Conservation (phyloP, 2,797 vertebrate species). For the Decapterus maruadsi region DNA sequence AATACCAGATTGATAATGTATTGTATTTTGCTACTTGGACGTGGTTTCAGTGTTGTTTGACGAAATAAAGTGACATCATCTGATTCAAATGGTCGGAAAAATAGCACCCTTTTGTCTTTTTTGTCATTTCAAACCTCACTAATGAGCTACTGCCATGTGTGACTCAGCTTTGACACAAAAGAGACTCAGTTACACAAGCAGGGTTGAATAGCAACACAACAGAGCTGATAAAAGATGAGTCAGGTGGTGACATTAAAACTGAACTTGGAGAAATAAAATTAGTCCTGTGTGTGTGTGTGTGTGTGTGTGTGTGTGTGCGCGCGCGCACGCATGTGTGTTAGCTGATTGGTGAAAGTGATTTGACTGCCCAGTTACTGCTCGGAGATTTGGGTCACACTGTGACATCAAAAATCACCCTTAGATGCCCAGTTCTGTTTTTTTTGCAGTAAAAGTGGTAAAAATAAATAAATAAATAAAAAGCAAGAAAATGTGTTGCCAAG, state of each 20-base stretch:
- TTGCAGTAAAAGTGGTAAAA: not conserved
- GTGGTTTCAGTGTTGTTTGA: slow-evolving; percentile 48
- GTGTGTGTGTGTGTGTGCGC: slow-evolving; percentile 1
- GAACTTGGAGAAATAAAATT: slow-evolving; percentile 45
- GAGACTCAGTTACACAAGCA: slow-evolving; percentile 28
- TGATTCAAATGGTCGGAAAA: not conserved
- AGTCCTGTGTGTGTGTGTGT: too few relatives aligned
- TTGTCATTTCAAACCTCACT: slow-evolving; percentile 16
- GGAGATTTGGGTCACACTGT: slow-evolving; percentile 41
- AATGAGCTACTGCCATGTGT: slow-evolving; percentile 35
- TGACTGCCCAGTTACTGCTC: slow-evolving; percentile 27
- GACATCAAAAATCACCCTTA: slow-evolving; percentile 10
- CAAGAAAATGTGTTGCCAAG: slow-evolving; percentile 57
- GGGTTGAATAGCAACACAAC: slow-evolving; percentile 26
- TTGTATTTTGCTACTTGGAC: slow-evolving; percentile 52
- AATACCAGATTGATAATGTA: slow-evolving; percentile 11
- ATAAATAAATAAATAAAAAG: not conserved
- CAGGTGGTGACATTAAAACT: slow-evolving; percentile 54
- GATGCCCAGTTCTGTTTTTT: slow-evolving; percentile 7
- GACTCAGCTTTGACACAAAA: slow-evolving; percentile 65
- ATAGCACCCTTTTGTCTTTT: slow-evolving; percentile 8
- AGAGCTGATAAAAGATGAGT: slow-evolving; percentile 64
- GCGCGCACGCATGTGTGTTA: too few relatives aligned
- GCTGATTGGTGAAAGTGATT: slow-evolving; percentile 19
- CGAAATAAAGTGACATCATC: slow-evolving; percentile 71